Evolutionary conservation across 2,888 invertebrate genomes (phyloP).

Genomic region (Cantharis rustica): DNA sequence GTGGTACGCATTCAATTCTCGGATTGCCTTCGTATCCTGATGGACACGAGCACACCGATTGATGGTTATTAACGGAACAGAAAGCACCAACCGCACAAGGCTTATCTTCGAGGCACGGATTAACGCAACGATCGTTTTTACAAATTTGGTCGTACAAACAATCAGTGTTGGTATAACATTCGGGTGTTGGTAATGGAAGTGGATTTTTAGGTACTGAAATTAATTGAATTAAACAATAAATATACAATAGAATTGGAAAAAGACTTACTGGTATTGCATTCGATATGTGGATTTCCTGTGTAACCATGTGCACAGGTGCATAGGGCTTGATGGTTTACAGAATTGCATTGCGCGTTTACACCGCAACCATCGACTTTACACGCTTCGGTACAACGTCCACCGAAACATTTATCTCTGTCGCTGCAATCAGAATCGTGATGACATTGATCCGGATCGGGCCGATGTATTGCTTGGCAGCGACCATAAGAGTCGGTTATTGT

Average conservation of each 20-base stretch:
- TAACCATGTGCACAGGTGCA: slow-evolving; percentile 81
- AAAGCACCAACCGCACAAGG: slow-evolving; percentile 81
- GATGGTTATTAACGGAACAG: slow-evolving; percentile 78
- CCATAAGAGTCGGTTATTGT: slow-evolving; percentile 75
- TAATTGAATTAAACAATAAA: slow-evolving; percentile 23
- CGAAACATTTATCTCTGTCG: slow-evolving; percentile 71
- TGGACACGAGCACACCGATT: slow-evolving; percentile 81
- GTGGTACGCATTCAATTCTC: slow-evolving; percentile 73
- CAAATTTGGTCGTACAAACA: slow-evolving; percentile 78
- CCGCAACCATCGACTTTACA: slow-evolving; percentile 81
- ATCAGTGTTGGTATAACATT: slow-evolving; percentile 80
- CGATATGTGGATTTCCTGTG: slow-evolving; percentile 77
- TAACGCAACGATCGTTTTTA: slow-evolving; percentile 74
- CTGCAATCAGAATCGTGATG: slow-evolving; percentile 75
- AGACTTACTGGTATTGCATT: slow-evolving; percentile 64
- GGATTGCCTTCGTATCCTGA: slow-evolving; percentile 77
- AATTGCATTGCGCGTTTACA: slow-evolving; percentile 79
- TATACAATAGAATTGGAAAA: not conserved
- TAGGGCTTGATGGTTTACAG: slow-evolving; percentile 74
- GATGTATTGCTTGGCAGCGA: slow-evolving; percentile 63
- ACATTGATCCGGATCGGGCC: slow-evolving; percentile 63
- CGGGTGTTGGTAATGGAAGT: slow-evolving; percentile 57
- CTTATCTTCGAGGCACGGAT: slow-evolving; percentile 72
- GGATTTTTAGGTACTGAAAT: slow-evolving; percentile 56
- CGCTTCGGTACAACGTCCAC: slow-evolving; percentile 77